Conservation (phyloP, 2,888 invertebrate species). For the Geophilus truncorum region DNA sequence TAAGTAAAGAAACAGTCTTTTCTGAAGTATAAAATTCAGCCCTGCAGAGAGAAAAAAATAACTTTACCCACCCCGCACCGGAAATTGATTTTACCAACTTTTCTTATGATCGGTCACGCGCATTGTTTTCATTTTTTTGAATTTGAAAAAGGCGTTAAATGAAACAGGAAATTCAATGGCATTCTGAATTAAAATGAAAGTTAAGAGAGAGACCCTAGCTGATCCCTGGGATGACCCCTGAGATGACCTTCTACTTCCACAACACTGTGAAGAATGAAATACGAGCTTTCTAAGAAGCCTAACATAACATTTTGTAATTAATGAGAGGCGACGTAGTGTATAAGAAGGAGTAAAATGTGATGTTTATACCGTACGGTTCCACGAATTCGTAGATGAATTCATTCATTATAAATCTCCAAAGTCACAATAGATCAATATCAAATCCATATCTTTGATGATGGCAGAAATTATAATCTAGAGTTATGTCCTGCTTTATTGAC, state of each 20-base stretch:
- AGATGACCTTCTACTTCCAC: not conserved
- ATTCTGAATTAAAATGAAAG: not conserved
- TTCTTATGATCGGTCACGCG: not conserved
- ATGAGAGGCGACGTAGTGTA: not conserved
- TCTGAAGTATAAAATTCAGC: too few species aligned
- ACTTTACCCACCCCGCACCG: not conserved
- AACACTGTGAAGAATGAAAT: not conserved
- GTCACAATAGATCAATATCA: too few species aligned
- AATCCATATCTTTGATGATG: too few species aligned
- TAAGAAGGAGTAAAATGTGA: not conserved
- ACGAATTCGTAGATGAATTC: too few species aligned
- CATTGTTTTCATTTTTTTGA: not conserved
- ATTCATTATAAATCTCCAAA: too few species aligned
- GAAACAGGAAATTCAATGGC: not conserved
- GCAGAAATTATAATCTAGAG: too few species aligned
- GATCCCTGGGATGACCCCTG: not conserved
- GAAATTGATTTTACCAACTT: not conserved
- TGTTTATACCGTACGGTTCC: too few species aligned
- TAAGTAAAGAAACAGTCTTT: too few species aligned
- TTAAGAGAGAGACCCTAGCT: not conserved
- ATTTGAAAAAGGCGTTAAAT: not conserved
- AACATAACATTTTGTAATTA: not conserved
- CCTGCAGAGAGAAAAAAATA: too few species aligned
- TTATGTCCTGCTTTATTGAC: too few species aligned
- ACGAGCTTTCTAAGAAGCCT: not conserved